Evolutionary conservation across 2,888 invertebrate genomes (phyloP), one percentile per base, ranked within the genome.

Genomic region (Diogma glabrata): DNA sequence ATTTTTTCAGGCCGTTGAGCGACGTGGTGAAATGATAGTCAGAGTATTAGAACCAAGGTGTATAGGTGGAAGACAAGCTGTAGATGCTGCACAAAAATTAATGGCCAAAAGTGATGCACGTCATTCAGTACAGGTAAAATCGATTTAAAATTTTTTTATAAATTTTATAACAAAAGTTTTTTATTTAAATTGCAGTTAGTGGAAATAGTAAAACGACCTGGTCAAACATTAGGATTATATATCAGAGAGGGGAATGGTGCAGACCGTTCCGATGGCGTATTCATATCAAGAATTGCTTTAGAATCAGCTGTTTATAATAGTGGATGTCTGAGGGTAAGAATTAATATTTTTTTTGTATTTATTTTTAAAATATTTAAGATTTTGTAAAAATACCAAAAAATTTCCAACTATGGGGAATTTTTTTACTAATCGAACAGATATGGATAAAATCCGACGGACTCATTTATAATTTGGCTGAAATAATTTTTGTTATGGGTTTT

Each of bases 231-330:
- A 56, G 99, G 99, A 40, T 78, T 99, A 54, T 99, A 99, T 71
- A 96, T 99, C 64, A 80, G 96, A 36, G 97, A 99, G 78, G 96
- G 97, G n/a, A 96, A 99, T 64, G 97, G 96, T n/a, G 82, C 88
- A 51, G 91, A 93, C 63, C 80, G 94, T 55, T 82, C 84, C 46
- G 94, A 95, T 63, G 99, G 99, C 45, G 97, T 99, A 55, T 99
- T 99, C 75, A 96, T 99, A 70, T 97, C 97, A 8, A 66, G 79
- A 61, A 90, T 93, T 66, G 97, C 97, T 30, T 77, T 94, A 62
- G 95, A 95, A 71, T 93, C 93, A 47, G 93, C 95, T 28, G 94
- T 96, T 40, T 95, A 94, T 72, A 93, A 94, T 73, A 94, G 94
- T 66, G 95, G 96, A 51, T 93, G 96, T 67, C 76, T 99, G 57